Evolutionary conservation across 2,888 invertebrate species (phyloP), one percentile per base, ranked within the genome.

Genomic region (Anorthoa munda): DNA sequence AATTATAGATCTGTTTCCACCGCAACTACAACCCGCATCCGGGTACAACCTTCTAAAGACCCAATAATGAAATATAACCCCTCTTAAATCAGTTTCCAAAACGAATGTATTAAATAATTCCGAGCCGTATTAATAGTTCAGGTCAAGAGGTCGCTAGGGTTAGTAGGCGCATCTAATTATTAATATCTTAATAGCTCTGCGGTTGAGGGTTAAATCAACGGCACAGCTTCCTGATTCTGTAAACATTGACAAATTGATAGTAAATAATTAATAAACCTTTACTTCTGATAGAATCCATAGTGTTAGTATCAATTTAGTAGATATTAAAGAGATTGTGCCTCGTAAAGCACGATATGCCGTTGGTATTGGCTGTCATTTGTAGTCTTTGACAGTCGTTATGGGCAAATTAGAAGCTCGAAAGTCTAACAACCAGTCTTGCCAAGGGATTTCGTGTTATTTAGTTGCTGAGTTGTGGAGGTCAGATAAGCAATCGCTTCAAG

Each of bases 31-130:
- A n/a, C 23, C 23, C 15, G 3, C 1, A 68, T 17, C 31, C 17
- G 17, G 13, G 18, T 4, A 26, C 39, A 55, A 26, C 59, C 51
- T 45, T 55, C 26, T 21, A 70, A 77, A 69, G 13, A 39, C 18
- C 78, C 26, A 75, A 71, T 31, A 70, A 61, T 70, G 61, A 70
- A 60, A 59, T 53, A 85, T 71, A 66, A 72, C 69, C 70, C 68
- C 58, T 63, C 39, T 51, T 66, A 75, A 84, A 77, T 78, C 70
- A 60, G 61, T 72, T 81, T 65, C 60, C 15, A 59, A 60, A 72
- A 70, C 66, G 39, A 75, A 78, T 65, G 53, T 66, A 56, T 74
- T 85, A 61, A 85, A 82, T 79, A 79, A 82, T 84, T 77, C 83
- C n/a, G 58, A 48, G n/a, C 58, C 51, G 69, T 66, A 80, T 84